Base-by-base conservation (phyloP, 2,797 vertebrate genomes). In the Hemibagrus guttatus region DNA sequence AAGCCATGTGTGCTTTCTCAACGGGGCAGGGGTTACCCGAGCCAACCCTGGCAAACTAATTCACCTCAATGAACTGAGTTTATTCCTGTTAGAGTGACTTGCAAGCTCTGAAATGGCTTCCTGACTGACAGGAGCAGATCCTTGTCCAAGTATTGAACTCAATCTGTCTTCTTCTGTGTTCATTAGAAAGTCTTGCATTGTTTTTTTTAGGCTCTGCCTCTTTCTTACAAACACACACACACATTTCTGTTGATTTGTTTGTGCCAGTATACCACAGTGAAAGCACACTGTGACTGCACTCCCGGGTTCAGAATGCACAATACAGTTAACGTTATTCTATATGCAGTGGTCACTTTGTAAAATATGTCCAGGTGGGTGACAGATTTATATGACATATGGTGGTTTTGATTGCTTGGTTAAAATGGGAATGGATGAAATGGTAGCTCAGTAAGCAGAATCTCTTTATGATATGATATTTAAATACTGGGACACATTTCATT, bases 1-100 rank as follows among this genome's bases (percentile, higher is more conserved):
- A 61, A 72, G 83, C 63, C 88, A 88, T 28, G 81, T 19, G 23
- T 39, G 12, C 59, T 86, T 58, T 83, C 35, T 79, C 63, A 79
- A 59, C 26, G 11, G 75, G 81, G 64, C 56, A 71, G 11, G 3
- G 59, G 56, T 28, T 26, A 52, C 35, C 72, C 7, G 58, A 63
- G 54, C 56, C 72, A 63, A 76, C 59, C 4, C 68, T 68, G 49
- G 31, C 19, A 63, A 58, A 35, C 54, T 26, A 42, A 28, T 68
- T 83, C 69, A 49, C 42, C 28, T 61, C 19, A 8, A 0, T 64
- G 4, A 46, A 84, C 52, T n/a, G n/a, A 58, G 31, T 42, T 69
- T 59, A 42, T 64, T 64, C 13, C 59, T 66, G 17, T 82, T 82
- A 6, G 8, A 21, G 61, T 52, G 80, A 82, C 46, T 82, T 82